These are phyloP conservation scores for Salpingus planirostris DNA, from an alignment of 2,888 invertebrate genomes.

Conservation along the genomic window DNA sequence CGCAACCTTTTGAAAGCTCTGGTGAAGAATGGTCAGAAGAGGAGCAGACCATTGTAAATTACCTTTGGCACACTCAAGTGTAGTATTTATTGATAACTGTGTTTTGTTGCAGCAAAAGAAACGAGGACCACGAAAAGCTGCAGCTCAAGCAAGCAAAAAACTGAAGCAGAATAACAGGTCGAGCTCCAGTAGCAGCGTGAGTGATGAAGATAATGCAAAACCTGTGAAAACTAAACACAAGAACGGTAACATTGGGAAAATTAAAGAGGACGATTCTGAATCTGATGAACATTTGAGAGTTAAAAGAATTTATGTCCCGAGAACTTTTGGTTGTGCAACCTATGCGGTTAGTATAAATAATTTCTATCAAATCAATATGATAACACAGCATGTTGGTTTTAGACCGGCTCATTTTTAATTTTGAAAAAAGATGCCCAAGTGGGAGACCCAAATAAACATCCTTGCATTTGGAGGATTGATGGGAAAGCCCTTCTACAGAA, in stretches of 20 bases:
- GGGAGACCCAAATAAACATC: slow-evolving; percentile 34
- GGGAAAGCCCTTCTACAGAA: slow-evolving; percentile 44
- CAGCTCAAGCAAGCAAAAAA: slow-evolving; percentile 32
- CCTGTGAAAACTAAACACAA: no score
- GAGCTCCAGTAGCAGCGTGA: slow-evolving; percentile 12
- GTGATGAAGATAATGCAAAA: slow-evolving; percentile 18
- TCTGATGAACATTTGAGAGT: no score
- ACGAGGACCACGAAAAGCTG: no score
- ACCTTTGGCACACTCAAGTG: slow-evolving; percentile 2
- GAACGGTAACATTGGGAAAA: no score
- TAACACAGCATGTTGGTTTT: slow-evolving; percentile 12
- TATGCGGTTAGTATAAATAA: slow-evolving; percentile 7
- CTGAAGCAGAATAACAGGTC: background rate
- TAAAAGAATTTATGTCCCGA: no score
- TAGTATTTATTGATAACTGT: slow-evolving; percentile 1
- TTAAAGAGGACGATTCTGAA: no score
- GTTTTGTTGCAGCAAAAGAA: slow-evolving; percentile 24
- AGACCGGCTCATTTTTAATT: slow-evolving; percentile 40
- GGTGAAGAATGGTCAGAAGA: slow-evolving; percentile 32
- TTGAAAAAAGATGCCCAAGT: slow-evolving; percentile 37
- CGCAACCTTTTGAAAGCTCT: slow-evolving; percentile 35
- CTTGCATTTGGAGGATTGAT: slow-evolving; percentile 40
- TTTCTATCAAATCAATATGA: background rate
- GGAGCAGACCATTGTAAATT: slow-evolving; percentile 1
- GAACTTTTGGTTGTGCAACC: no score